Evolutionary conservation across 2,797 vertebrate genomes (phyloP).

Genomic region (Dicrostonyx torquatus): DNA sequence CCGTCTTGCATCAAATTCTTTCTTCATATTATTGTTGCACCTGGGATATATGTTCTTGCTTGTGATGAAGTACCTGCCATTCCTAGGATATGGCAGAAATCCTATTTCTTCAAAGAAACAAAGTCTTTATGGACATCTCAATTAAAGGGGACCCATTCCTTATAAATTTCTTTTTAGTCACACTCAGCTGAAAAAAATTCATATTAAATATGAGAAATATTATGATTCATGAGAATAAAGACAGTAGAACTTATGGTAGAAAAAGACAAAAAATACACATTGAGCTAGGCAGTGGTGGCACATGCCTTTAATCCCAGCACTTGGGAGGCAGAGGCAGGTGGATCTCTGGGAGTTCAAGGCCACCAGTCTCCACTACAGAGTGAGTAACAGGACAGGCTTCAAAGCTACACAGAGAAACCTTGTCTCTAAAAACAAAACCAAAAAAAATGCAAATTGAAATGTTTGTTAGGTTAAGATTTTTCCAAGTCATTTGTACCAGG

Average conservation of each 20-base stretch:
- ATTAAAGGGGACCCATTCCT: not conserved
- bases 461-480: not conserved
- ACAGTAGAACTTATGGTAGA: not conserved
- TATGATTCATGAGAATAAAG: not conserved
- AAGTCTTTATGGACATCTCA: not conserved
- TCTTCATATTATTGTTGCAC: not conserved
- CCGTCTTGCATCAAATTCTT: not conserved
- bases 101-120: conserved; percentile 23
- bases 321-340: too few species aligned
- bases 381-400: too few species aligned
- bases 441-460: not conserved
- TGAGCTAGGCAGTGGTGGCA: not conserved
- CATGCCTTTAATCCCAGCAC: too few species aligned
- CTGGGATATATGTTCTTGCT: not conserved
- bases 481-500: not conserved
- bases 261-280: not conserved
- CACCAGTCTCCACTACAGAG: too few species aligned
- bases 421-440: not conserved
- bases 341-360: too few species aligned
- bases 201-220: not conserved
- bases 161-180: conserved; percentile 10
- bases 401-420: too few species aligned
- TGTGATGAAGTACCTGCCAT: not conserved
- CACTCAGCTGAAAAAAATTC: conserved; percentile 13
- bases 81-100: not conserved